phyloP scores from a whole-genome alignment of 2,888 invertebrate genomes.

The Athetis lepigone region DNA sequence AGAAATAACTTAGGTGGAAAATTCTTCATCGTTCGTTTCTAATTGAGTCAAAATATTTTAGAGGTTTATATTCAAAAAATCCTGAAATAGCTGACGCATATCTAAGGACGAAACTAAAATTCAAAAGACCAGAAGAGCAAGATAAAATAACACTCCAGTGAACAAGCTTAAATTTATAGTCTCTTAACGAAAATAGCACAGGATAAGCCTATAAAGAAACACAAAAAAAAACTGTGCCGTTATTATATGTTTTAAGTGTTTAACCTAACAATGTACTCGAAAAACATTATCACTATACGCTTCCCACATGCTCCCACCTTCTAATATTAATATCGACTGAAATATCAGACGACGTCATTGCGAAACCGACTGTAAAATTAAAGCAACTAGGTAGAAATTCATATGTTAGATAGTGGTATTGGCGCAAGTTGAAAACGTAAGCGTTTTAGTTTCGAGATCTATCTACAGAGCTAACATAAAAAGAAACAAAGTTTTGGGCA shows the following conservation, averaged over 20 bases:
- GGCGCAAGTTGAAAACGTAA: slow-evolving; percentile 42
- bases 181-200: slow-evolving; percentile 19
- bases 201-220: slow-evolving; percentile 22
- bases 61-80: neutral
- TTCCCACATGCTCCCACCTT: slow-evolving; percentile 72
- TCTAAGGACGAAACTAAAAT: neutral
- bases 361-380: slow-evolving; percentile 45
- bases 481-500: too few species aligned
- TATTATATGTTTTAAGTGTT: slow-evolving; percentile 53
- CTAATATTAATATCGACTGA: slow-evolving; percentile 76
- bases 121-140: neutral
- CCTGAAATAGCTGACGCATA: neutral
- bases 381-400: slow-evolving; percentile 40
- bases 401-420: neutral
- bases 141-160: neutral
- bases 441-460: too few species aligned
- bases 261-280: slow-evolving; percentile 64
- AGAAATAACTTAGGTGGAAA: neutral
- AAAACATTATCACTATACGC: slow-evolving; percentile 72
- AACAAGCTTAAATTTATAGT: slow-evolving; percentile 18
- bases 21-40: neutral
- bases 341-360: slow-evolving; percentile 50
- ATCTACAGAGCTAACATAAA: too few species aligned
- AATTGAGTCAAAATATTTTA: neutral
- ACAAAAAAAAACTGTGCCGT: slow-evolving; percentile 18